A percentile compares a stretch with the other conserved stretches of the same genome.
Conservation (phyloP, 2,888 invertebrate genomes). For the Agrochola lota region DNA sequence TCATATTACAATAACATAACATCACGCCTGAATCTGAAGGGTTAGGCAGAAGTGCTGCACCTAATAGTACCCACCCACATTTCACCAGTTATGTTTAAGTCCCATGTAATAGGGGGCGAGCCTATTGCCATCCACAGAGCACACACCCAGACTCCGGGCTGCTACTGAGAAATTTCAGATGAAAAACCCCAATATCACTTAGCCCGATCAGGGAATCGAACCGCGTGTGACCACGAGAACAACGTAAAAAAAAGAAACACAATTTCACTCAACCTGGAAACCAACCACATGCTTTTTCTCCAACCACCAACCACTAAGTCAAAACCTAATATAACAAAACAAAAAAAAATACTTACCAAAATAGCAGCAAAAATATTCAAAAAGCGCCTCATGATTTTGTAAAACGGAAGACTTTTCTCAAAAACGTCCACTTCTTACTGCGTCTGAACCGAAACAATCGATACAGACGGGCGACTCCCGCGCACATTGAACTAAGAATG, state of each 20-base stretch:
- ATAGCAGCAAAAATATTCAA: conserved; percentile 44
- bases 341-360: conserved; percentile 52
- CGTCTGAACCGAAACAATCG: conserved; percentile 78
- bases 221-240: neutral
- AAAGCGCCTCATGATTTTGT: conserved; percentile 63
- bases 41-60: rapidly evolving
- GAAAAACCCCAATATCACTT: neutral
- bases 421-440: conserved; percentile 73
- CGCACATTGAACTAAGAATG: conserved; percentile 79
- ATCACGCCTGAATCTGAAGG: neutral
- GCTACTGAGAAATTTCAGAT: no score
- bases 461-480: conserved; percentile 76
- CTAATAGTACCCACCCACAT: no score
- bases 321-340: neutral
- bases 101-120: no score
- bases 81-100: no score
- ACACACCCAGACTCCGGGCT: no score
- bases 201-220: neutral
- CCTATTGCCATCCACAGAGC: no score
- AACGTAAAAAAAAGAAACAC: no score
- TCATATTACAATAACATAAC: neutral
- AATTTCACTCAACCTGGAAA: neutral
- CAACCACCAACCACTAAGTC: neutral
- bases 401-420: conserved; percentile 67
- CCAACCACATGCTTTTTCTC: neutral